Evolutionary conservation across 2,113 vertebrate species (phyloP).

Genomic region (Casuarius casuarius): DNA sequence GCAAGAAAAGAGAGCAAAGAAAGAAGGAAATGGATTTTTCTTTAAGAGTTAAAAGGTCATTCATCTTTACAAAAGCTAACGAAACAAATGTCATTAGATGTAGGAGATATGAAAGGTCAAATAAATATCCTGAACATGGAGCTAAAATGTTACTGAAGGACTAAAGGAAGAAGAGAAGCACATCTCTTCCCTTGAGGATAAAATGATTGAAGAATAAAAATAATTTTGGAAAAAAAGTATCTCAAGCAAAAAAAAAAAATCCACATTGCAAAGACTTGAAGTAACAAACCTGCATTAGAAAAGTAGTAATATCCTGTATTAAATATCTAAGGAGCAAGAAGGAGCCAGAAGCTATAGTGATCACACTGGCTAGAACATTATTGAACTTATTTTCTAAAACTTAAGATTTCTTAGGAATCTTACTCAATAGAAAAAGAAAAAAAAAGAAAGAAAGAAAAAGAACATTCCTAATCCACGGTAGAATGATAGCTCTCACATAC

Average conservation of each 20-base stretch:
- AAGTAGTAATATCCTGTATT: not conserved
- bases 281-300: not conserved
- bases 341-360: not conserved
- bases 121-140: slow-evolving; percentile 65
- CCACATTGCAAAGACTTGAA: not conserved
- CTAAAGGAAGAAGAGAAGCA: not conserved
- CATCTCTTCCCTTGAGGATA: slow-evolving; percentile 44
- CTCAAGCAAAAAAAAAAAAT: not conserved
- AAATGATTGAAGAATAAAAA: slow-evolving; percentile 31
- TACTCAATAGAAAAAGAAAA: not conserved
- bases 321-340: not conserved
- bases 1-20: slow-evolving; percentile 1
- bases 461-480: not conserved
- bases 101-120: slow-evolving; percentile 69
- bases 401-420: not conserved
- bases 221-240: not conserved
- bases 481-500: not conserved
- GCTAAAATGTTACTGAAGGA: slow-evolving; percentile 63
- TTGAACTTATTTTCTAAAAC: not conserved
- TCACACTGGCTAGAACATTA: not conserved
- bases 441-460: not conserved
- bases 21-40: slow-evolving; percentile 20
- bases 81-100: slow-evolving; percentile 70
- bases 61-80: slow-evolving; percentile 67
- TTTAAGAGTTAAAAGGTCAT: slow-evolving; percentile 68